Evolutionary conservation across 2,113 vertebrate genomes (phyloP).

Genomic region (Actenoides lindsayi): DNA sequence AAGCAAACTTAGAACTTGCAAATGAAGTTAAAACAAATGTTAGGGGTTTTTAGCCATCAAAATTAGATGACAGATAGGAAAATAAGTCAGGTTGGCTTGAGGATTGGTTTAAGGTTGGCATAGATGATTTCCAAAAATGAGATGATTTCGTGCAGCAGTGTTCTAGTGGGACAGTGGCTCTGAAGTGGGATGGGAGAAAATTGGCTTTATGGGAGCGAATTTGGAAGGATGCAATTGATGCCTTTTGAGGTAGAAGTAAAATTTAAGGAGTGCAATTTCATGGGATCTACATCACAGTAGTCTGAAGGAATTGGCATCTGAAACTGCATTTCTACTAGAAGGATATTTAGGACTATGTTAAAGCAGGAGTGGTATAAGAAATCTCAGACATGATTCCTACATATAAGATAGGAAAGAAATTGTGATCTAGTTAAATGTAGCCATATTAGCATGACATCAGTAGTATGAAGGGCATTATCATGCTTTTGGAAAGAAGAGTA

Average conservation of each 20-base stretch:
- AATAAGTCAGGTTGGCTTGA: neutral
- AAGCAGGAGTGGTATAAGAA: neutral
- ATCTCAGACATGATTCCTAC: neutral
- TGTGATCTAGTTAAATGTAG: conserved; percentile 2
- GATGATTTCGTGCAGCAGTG: neutral
- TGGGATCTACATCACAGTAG: neutral
- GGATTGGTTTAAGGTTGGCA: neutral
- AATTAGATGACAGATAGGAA: neutral
- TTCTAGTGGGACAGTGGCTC: neutral
- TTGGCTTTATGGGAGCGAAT: neutral
- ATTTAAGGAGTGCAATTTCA: neutral
- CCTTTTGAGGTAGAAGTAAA: neutral
- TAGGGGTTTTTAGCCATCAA: neutral
- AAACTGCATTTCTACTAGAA: neutral
- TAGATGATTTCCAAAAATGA: neutral
- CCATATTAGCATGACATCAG: neutral
- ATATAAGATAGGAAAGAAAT: neutral
- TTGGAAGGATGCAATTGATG: neutral
- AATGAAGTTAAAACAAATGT: neutral
- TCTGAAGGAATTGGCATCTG: neutral
- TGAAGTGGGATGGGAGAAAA: neutral
- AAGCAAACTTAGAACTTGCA: neutral
- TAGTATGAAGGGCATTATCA: neutral
- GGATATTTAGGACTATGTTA: conserved; percentile 2
- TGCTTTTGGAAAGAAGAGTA: conserved; percentile 13